Evolutionary conservation across 2,113 vertebrate species (phyloP).

Genomic region (Xiphophorus couchianus): DNA sequence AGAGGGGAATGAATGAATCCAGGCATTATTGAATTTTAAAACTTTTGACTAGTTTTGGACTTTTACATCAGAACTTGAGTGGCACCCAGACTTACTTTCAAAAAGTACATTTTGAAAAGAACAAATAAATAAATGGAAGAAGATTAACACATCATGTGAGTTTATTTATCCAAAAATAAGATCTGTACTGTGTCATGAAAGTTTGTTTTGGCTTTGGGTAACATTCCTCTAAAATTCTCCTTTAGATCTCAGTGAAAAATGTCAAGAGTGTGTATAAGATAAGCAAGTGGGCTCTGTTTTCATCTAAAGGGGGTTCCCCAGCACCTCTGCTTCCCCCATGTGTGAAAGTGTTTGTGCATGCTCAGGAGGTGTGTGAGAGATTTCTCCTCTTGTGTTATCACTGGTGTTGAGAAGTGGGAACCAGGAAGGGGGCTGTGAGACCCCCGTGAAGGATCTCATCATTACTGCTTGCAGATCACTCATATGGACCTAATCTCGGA

Average conservation of each 20-base stretch:
- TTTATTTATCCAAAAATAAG: background rate
- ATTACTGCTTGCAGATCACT: slow-evolving; percentile 7
- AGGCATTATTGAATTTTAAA: slow-evolving; percentile 17
- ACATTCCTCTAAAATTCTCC: background rate
- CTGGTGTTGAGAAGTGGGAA: slow-evolving; percentile 69
- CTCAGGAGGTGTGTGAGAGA: slow-evolving; percentile 30
- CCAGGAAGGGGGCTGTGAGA: slow-evolving; percentile 43
- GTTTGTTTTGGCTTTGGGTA: slow-evolving; percentile 8
- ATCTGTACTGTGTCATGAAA: background rate
- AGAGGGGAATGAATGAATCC: slow-evolving; percentile 37
- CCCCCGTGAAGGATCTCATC: slow-evolving; percentile 34
- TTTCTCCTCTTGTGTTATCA: slow-evolving; percentile 59
- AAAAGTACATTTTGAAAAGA: background rate
- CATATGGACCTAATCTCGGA: background rate
- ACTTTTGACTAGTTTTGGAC: slow-evolving; percentile 1
- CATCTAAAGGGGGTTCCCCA: slow-evolving; percentile 56
- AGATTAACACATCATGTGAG: background rate
- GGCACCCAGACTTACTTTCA: background rate
- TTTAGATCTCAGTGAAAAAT: slow-evolving; percentile 21
- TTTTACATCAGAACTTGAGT: background rate
- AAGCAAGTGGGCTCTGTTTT: slow-evolving; percentile 43
- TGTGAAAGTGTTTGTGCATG: slow-evolving; percentile 38
- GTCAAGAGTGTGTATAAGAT: slow-evolving; percentile 39
- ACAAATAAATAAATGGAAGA: background rate
- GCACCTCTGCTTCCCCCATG: slow-evolving; percentile 51